Evolutionary conservation across 2,113 vertebrate genomes (phyloP), one percentile per base, ranked within the genome.

Genomic region (Cynoglossus semilaevis): DNA sequence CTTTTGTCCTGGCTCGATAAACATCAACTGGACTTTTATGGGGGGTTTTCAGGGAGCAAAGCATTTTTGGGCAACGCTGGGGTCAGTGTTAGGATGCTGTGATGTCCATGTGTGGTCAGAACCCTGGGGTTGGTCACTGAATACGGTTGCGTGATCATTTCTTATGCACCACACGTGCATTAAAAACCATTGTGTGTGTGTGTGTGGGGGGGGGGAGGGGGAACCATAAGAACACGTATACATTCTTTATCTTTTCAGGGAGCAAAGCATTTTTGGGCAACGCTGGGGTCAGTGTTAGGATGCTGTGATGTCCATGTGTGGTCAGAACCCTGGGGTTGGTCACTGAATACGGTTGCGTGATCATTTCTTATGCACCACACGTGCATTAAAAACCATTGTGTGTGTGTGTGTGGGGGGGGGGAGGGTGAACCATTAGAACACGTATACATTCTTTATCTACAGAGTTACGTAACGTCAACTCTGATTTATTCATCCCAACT

Each of bases 401-500:
- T n/a, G n/a, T n/a, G n/a, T n/a, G n/a, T n/a, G n/a, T 73, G 62
- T 43, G 38, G 67, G 29, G 8, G 15, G 15, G 15, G 42, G 8
- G 19, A 3, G 9, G 14, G 34, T 67, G 79, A 78, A 84, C 79
- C 68, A 61, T 61, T 77, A 84, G 77, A 56, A 9, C 36, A 50
- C 45, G 48, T 37, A 42, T 38, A 48, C 67, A 62, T 11, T 10
- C 35, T 13, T 4, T 75, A 41, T 72, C 60, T 70, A 51, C 52
- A 67, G 66, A 80, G 58, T 70, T 57, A 55, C 63, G 59, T 64
- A 46, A 50, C 81, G 83, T 79, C 83, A 69, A 13, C 41, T 2
- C 65, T 86, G 75, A 88, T 86, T 86, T 81, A 88, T 85, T 76
- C 62, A 36, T 77, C 66, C 59, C 18, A 64, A 82, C 61, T 49